These are phyloP conservation scores for Cyprinodon diabolis DNA, from an alignment of 2,797 vertebrate genomes.

Conservation along the genomic window DNA sequence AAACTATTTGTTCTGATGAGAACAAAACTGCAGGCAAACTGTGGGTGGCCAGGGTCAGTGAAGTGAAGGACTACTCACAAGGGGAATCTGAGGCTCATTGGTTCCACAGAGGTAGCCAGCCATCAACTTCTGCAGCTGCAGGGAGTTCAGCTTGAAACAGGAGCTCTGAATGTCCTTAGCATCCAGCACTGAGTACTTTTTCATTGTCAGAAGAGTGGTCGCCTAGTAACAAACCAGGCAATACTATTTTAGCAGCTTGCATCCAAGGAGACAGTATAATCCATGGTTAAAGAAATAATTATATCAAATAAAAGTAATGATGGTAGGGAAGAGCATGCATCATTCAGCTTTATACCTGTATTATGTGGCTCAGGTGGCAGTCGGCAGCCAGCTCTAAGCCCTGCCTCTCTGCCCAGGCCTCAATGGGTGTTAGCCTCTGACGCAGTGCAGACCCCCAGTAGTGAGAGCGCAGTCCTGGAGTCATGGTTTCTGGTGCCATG, in stretches of 20 bases:
- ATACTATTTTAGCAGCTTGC: conserved; percentile 39
- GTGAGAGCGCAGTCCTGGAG: conserved; percentile 85
- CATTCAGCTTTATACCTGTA: conserved; percentile 80
- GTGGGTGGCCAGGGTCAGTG: neutral
- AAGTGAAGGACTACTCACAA: conserved; percentile 77
- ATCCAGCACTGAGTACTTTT: conserved; percentile 87
- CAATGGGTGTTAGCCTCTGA: conserved; percentile 88
- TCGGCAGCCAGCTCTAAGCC: conserved; percentile 94
- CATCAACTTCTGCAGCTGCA: conserved; percentile 88
- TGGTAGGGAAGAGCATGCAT: neutral
- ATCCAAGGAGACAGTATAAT: conserved; percentile 6
- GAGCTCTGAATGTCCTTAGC: conserved; percentile 86
- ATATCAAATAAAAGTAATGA: neutral
- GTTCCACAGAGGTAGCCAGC: conserved; percentile 87
- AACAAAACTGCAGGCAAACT: neutral
- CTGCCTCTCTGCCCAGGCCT: conserved; percentile 96
- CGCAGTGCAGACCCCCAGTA: conserved; percentile 93
- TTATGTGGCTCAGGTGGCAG: conserved; percentile 91
- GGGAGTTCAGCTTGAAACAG: conserved; percentile 94
- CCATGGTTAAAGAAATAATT: neutral
- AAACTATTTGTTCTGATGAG: neutral
- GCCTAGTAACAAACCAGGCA: conserved; percentile 80
- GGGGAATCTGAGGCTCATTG: conserved; percentile 87
- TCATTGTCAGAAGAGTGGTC: conserved; percentile 92
- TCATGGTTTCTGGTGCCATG: conserved; percentile 79